phyloP scores from a whole-genome alignment of 2,888 invertebrate genomes.

The Nycteola revayana region DNA sequence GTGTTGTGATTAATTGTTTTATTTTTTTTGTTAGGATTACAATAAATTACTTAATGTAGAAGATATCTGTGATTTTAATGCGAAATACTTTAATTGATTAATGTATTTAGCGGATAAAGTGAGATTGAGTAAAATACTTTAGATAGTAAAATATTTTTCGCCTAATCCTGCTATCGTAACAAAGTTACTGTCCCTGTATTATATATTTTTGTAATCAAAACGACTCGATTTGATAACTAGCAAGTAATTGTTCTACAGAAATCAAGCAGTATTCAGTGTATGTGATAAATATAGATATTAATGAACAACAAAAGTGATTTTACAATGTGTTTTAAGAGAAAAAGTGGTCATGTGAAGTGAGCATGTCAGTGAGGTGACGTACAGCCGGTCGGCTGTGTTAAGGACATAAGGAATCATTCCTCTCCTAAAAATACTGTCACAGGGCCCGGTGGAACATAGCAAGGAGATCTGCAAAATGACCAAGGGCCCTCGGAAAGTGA shows the following conservation, averaged over 20 bases:
- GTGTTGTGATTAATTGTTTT: no score
- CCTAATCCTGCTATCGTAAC: no score
- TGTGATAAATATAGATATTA: constrained; percentile 50
- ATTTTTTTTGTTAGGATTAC: no score
- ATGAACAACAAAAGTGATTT: constrained; percentile 51
- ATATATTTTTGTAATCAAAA: constrained; percentile 41
- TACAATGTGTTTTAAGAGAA: constrained; percentile 45
- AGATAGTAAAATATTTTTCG: no score
- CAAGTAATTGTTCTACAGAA: constrained; percentile 29
- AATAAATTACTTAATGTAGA: no score
- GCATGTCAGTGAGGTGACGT: constrained; percentile 69
- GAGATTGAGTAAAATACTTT: no score
- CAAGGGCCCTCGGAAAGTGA: constrained; percentile 82
- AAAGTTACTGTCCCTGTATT: no score
- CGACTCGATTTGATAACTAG: constrained; percentile 39
- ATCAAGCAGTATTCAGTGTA: constrained; percentile 20
- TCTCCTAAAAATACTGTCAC: constrained; percentile 74
- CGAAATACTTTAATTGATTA: no score
- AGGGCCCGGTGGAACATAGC: constrained; percentile 72
- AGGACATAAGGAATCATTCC: constrained; percentile 69
- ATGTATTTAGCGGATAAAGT: no score
- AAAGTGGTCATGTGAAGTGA: constrained; percentile 53
- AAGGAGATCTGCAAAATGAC: constrained; percentile 80
- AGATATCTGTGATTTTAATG: no score
- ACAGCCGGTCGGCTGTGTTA: constrained; percentile 61